These are phyloP conservation scores for Microdon myrmicae DNA, from an alignment of 2,888 invertebrate species.

Conservation along the genomic window DNA sequence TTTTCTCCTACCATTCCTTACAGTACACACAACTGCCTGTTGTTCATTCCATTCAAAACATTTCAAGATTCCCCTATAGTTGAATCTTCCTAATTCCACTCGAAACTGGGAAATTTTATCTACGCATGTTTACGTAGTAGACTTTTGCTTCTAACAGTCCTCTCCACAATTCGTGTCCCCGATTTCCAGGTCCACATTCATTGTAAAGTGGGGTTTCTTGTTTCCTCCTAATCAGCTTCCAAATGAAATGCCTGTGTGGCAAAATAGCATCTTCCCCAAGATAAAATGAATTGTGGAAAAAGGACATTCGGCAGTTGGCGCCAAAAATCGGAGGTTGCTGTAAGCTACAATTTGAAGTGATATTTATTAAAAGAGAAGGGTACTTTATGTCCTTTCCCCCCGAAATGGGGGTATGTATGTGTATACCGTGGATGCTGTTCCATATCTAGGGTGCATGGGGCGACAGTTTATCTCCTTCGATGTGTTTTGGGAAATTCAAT, in stretches of 20 bases:
- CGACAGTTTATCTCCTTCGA: slow-evolving; percentile 33
- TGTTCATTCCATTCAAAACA: no score
- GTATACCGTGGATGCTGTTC: slow-evolving; percentile 39
- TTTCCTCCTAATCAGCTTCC: background rate
- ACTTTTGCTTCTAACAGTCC: background rate
- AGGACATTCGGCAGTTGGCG: slow-evolving; percentile 32
- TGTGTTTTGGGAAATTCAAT: slow-evolving; percentile 51
- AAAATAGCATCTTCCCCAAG: background rate
- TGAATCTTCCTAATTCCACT: no score
- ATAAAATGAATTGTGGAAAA: slow-evolving; percentile 38
- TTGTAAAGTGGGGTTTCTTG: no score
- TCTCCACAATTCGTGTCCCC: slow-evolving; percentile 3
- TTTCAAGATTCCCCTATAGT: no score
- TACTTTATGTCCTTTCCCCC: no score
- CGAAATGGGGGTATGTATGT: slow-evolving; percentile 19
- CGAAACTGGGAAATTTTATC: slow-evolving; percentile 8
- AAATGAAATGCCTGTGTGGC: background rate
- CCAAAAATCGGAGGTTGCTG: slow-evolving; percentile 42
- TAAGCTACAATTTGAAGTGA: slow-evolving; percentile 26
- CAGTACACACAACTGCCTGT: no score
- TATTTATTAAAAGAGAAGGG: no score
- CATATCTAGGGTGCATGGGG: slow-evolving; percentile 29
- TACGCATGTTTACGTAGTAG: slow-evolving; percentile 36
- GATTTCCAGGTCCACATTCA: slow-evolving; percentile 7
- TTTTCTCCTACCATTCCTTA: no score